These are phyloP conservation scores for Dendrolimus pini DNA, from an alignment of 2,888 invertebrate species.

Conservation along the genomic window DNA sequence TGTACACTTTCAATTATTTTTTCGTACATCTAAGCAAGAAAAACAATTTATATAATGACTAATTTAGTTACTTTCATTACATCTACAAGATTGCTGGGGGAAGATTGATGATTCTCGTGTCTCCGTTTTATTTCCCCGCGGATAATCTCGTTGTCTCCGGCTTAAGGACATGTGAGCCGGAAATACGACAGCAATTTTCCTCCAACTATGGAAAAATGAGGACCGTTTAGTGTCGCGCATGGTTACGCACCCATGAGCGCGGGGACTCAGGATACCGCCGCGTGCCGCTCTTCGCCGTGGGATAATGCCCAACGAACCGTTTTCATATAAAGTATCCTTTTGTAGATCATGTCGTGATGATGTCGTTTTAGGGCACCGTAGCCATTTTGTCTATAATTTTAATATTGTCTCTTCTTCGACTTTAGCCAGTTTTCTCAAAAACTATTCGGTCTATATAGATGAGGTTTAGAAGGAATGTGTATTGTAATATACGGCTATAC, in stretches of 20 bases:
- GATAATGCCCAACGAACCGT: conserved; percentile 31
- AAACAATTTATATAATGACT: conserved; percentile 24
- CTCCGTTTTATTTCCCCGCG: conserved; percentile 67
- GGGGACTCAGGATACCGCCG: conserved; percentile 11
- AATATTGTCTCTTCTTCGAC: no score
- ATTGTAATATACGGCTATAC: no score
- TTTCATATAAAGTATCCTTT: conserved; percentile 28
- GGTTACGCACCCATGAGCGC: conserved; percentile 45
- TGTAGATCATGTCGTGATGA: conserved; percentile 22
- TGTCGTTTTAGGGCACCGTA: conserved; percentile 13
- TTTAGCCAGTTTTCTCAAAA: no score
- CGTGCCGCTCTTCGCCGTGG: conserved; percentile 20
- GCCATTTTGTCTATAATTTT: not conserved
- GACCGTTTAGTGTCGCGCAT: conserved; percentile 60
- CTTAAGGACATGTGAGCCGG: conserved; percentile 71
- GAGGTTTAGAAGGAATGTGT: no score
- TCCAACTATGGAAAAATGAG: conserved; percentile 72
- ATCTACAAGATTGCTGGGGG: conserved; percentile 37
- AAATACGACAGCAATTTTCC: conserved; percentile 72
- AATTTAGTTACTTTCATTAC: conserved; percentile 30
- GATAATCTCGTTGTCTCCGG: conserved; percentile 73
- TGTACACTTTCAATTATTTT: not conserved
- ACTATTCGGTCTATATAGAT: no score
- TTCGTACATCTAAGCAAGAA: not conserved
- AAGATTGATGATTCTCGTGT: conserved; percentile 68